phyloP scores from a whole-genome alignment of 2,113 vertebrate species.

The Alligator sinensis region DNA sequence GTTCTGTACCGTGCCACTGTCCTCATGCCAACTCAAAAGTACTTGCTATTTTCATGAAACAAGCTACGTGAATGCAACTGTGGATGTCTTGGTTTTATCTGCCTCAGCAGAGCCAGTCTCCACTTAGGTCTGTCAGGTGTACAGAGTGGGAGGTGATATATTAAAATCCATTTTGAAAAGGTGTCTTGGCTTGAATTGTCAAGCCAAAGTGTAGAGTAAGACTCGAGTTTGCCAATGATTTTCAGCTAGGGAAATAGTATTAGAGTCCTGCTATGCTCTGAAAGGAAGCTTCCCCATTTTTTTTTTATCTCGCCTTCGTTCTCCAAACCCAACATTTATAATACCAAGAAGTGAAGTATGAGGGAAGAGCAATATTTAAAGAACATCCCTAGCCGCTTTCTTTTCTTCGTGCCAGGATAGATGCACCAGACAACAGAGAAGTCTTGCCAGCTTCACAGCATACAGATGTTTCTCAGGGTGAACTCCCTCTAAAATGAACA shows the following conservation, averaged over 20 bases:
- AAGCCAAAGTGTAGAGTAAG: background rate
- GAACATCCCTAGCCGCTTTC: background rate
- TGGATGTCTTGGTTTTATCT: background rate
- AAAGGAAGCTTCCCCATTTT: background rate
- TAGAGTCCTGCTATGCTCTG: background rate
- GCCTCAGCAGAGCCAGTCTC: background rate
- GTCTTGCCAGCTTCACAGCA: background rate
- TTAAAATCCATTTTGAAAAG: background rate
- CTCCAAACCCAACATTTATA: background rate
- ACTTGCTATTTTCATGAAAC: background rate
- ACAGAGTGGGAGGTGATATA: background rate
- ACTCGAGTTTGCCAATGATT: background rate
- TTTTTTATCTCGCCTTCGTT: background rate
- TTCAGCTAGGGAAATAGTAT: accelerated
- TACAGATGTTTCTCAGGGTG: background rate
- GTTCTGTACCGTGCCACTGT: background rate
- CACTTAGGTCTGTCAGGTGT: background rate
- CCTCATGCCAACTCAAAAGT: background rate
- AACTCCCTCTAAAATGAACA: background rate
- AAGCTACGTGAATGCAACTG: background rate
- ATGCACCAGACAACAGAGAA: background rate
- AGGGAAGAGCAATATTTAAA: background rate
- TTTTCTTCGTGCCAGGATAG: background rate
- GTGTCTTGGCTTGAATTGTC: background rate
- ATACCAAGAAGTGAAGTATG: background rate